Evolutionary conservation across 2,888 invertebrate species (phyloP), one percentile per base, ranked within the genome.

Genomic region (Hypsopygia costalis): DNA sequence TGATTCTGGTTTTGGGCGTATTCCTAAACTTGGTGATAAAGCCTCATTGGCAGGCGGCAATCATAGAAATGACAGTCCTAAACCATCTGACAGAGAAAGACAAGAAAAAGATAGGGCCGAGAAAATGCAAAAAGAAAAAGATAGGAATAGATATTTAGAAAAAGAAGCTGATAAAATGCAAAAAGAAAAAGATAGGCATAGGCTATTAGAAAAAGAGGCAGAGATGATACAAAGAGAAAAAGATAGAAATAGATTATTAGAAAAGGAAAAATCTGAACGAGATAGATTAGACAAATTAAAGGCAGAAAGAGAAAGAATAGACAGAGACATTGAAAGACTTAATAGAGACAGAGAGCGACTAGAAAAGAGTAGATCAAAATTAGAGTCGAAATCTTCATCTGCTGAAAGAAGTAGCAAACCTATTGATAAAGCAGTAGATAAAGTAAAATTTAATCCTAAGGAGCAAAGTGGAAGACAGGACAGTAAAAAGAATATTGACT

Each of bases 21-120:
- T 91, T 56, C 91, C 91, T 28, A 92, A 92, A 73, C 46, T 91
- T 1, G 69, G 76, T 36, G 82, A 80, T 21, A 87, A 70, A 64
- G 52, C 51, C 36, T 34, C 62, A n/a, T n/a, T n/a, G n/a, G n/a
- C n/a, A n/a, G n/a, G n/a, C 21, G 66, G 52, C 28, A 62, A 45
- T 44, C 35, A 51, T 9, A 78, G 65, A 51, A 69, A 58, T 51
- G 69, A 76, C 29, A 67, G 60, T 40, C 62, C 73, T 6, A 75
- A 63, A 45, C 43, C 53, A 36, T 41, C 34, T 11, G 66, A 72
- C 4, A 62, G 47, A 52, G 62, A 70, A 11, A 66, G 46, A 47
- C 55, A 56, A n/a, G 44, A 42, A 40, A 41, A 34, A 41, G 45
- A 44, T 12, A 40, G 49, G 36, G 47, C 34, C 27, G 33, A 34